A percentile compares a stretch with the other conserved stretches of the same genome.
Conservation (phyloP, 2,797 vertebrate genomes). For the Lacerta bilineata region DNA sequence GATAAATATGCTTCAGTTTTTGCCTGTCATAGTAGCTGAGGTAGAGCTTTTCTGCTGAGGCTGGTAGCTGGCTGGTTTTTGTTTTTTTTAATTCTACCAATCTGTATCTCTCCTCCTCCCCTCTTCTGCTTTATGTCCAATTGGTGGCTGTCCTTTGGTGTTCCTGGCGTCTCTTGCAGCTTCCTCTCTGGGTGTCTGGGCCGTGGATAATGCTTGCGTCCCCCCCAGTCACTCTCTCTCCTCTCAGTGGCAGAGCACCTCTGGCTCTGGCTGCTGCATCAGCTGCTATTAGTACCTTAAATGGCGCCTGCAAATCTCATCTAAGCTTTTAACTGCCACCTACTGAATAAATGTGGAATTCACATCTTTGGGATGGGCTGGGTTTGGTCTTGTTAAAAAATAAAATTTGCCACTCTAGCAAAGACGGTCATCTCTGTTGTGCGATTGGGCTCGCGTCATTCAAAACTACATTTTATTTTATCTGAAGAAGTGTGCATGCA, state of each 20-base stretch:
- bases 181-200: not conserved
- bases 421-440: not conserved
- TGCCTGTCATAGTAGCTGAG: slow-evolving; percentile 67
- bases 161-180: not conserved
- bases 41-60: slow-evolving; percentile 6
- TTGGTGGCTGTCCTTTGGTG: not conserved
- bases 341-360: slow-evolving; percentile 68
- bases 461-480: not conserved
- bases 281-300: slow-evolving; percentile 59
- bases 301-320: slow-evolving; percentile 69
- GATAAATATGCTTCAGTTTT: slow-evolving; percentile 61
- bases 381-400: not conserved
- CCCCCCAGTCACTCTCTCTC: slow-evolving; percentile 10
- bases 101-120: slow-evolving; percentile 29
- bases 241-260: slow-evolving; percentile 33
- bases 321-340: slow-evolving; percentile 76
- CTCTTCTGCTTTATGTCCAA: not conserved
- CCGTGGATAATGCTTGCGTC: not conserved
- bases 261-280: slow-evolving; percentile 33
- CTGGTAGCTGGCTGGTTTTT: not conserved
- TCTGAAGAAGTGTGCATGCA: no score
- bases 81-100: slow-evolving; percentile 22
- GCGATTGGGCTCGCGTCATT: not conserved
- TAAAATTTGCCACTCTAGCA: not conserved
- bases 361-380: accelerated